Base-by-base conservation (phyloP, 2,888 invertebrate genomes). In the Carterocephalus palaemon region DNA sequence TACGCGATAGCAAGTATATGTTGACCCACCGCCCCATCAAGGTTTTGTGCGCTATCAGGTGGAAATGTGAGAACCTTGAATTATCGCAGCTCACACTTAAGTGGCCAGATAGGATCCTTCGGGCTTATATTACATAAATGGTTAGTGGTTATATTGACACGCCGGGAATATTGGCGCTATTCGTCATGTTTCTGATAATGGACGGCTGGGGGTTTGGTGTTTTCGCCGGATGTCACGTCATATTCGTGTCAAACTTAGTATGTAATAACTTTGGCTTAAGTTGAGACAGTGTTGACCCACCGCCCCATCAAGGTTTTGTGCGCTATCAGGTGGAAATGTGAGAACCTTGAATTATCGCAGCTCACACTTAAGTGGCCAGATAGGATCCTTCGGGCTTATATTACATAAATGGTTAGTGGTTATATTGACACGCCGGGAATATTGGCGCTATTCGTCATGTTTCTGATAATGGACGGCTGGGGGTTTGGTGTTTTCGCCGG, bases 1-100 rank as follows among this genome's bases (percentile, higher is more conserved):
- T 67, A 59, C 57, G 55, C 49, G 57, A 62, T 71, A 71, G 62
- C 71, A 64, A 59, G 48, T 50, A 60, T 68, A 74, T 75, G 64
- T 64, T 69, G 77, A 76, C 67, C 70, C 64, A 48, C 48, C 45
- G 12, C 23, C 37, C 59, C 37, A 56, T 54, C 51, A 26, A 20
- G 19, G 23, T 28, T 47, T 47, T 48, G 46, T 47, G 46, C 23
- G 28, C 22, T 43, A 37, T 43, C 43, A 37, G 43, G 29, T 43
- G 36, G 29, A 12, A 42, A 47, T 31, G 48, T 33, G 50, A 48
- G 39, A 45, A 38, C 39, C 40, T 31, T 42, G 48, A 52, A 47
- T 54, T 51, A 50, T 51, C 49, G 31, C 12, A 42, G 48, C 47
- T 49, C 48, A 33, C 40, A 32, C 26, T 46, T 46, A 40, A 47